Evolutionary conservation across 2,113 vertebrate genomes (phyloP), one percentile per base, ranked within the genome.

Genomic region (Numida meleagris): DNA sequence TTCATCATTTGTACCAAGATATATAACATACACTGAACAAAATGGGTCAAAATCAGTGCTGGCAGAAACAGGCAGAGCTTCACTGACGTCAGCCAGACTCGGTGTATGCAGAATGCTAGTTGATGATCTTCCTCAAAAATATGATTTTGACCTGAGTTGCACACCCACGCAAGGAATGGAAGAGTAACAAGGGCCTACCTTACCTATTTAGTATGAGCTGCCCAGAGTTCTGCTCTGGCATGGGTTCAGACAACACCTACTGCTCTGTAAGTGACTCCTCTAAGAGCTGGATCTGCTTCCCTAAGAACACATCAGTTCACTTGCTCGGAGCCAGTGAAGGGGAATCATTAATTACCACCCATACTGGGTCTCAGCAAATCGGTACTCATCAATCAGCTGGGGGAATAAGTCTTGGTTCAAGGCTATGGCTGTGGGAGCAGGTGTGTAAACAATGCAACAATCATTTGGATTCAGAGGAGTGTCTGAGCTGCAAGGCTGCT

Each of bases 1-100:
- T 88, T 95, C 91, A 95, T 95, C 88, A 88, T 88, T 88, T 93
- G 70, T 48, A 90, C 85, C 20, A 51, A 93, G 72, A 68, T 80
- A 80, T 51, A 7, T 55, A 95, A 85, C 75, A 83, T 15, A 94
- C 5, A 45, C 63, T 21, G 73, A 91, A 78, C 78, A 94, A 95
- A 97, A 86, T 51, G 82, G 94, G 94, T 90, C 94, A 94, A 53
- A 90, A n/a, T 77, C 68, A 57, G 40, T 20, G 42, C 71, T 88
- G 57, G 80, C 45, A 88, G 87, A 85, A 75, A 57, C 57, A 51
- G 38, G 59, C 48, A 80, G 82, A 88, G 36, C n/a, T 86, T 75
- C 65, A 53, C 88, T 93, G 91, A 95, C 18, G 73, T 93, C 82
- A 94, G 66, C 36, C 61, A 25, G 50, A 68, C 61, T 81, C 2